phyloP scores from a whole-genome alignment of 37 sponge, comb jelly and placozoan species.

The Dysidea cf. avara region DNA sequence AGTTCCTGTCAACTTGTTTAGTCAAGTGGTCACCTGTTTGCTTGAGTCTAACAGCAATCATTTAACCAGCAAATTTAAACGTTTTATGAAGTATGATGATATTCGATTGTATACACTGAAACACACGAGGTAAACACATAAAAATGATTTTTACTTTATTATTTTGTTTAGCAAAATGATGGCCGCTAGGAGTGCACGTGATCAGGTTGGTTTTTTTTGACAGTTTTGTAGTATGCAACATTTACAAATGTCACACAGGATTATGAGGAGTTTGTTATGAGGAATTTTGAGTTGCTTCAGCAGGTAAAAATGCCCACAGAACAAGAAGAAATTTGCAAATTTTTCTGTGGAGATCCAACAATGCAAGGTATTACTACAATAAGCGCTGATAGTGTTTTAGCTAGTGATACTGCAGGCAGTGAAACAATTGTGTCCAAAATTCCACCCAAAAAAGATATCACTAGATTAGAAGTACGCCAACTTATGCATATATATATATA shows the following conservation, averaged over 20 bases:
- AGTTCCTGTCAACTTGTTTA: slow-evolving; percentile 33
- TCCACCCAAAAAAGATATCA: background rate
- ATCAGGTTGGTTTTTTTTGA: background rate
- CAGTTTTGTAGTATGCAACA: background rate
- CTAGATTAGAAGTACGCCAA: background rate
- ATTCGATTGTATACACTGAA: slow-evolving; percentile 54
- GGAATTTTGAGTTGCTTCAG: background rate
- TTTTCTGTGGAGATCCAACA: slow-evolving; percentile 22
- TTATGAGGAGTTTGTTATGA: no score
- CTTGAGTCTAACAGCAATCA: slow-evolving; percentile 8
- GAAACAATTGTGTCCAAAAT: background rate
- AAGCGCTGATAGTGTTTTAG: no score
- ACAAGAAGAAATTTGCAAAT: slow-evolving; percentile 21
- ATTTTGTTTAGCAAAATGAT: background rate
- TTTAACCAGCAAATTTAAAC: slow-evolving; percentile 29
- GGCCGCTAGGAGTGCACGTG: background rate
- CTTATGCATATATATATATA: background rate
- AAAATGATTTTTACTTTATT: background rate
- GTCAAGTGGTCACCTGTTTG: slow-evolving; percentile 16
- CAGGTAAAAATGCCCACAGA: slow-evolving; percentile 27
- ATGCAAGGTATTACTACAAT: background rate
- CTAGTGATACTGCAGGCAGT: background rate
- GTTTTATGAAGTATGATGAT: slow-evolving; percentile 50
- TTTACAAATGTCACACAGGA: background rate
- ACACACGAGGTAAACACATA: slow-evolving; percentile 33